Conservation (phyloP, 2,797 vertebrate species). For the Megaceryle alcyon region DNA sequence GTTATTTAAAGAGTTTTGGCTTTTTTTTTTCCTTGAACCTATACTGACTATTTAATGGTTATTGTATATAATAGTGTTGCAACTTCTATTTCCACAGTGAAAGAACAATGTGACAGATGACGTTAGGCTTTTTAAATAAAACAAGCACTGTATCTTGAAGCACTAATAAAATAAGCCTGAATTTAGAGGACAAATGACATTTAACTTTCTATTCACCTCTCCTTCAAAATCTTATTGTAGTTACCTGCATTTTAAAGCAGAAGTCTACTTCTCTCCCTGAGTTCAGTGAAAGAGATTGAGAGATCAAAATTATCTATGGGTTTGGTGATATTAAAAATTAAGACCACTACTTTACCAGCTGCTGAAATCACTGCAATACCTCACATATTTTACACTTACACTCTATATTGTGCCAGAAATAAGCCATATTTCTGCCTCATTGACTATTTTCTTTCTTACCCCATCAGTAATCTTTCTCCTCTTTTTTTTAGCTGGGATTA, state of each 20-base stretch:
- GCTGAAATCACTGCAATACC: neutral
- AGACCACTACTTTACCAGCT: neutral
- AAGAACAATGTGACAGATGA: neutral
- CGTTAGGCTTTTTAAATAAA: neutral
- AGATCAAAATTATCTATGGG: neutral
- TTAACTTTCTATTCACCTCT: neutral
- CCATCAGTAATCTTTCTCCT: constrained; percentile 90
- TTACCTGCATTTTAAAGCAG: neutral
- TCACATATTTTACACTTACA: neutral
- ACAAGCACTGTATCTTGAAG: neutral
- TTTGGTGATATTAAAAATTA: neutral
- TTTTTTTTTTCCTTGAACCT: neutral
- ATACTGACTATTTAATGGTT: neutral
- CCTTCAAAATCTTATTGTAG: neutral
- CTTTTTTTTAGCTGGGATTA: constrained; percentile 90
- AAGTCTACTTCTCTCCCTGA: neutral
- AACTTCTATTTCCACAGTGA: neutral
- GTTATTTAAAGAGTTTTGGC: neutral
- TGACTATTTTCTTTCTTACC: constrained; percentile 74
- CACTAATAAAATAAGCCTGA: neutral
- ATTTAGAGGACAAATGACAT: neutral
- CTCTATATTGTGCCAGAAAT: neutral
- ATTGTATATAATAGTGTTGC: neutral
- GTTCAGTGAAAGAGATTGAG: neutral
- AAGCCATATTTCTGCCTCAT: neutral